phyloP scores from a whole-genome alignment of 2,888 invertebrate species.

The Schrankia costaestrigalis region DNA sequence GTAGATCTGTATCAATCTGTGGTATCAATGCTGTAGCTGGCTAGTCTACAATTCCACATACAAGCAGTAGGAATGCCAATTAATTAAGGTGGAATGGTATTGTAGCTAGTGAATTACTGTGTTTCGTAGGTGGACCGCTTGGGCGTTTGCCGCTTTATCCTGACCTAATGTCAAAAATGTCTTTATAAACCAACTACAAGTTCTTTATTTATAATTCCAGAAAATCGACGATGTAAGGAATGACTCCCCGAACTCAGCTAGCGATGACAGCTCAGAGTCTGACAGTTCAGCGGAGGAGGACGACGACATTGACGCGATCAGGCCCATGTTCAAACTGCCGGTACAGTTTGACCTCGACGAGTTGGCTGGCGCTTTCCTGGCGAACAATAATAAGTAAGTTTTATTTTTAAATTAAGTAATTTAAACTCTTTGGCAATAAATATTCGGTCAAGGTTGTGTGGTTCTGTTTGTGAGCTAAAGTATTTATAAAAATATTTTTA shows the following conservation, averaged over 20 bases:
- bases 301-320: conserved; percentile 78
- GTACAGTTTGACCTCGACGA: conserved; percentile 92
- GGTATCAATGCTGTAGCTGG: too few species aligned
- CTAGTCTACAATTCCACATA: too few species aligned
- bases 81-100: too few species aligned
- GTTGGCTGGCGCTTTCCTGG: conserved; percentile 86
- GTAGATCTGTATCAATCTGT: too few species aligned
- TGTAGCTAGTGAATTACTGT: too few species aligned
- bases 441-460: too few species aligned
- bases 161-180: not conserved
- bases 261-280: conserved; percentile 76
- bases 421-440: too few species aligned
- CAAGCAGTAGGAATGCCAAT: too few species aligned
- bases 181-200: not conserved
- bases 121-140: too few species aligned
- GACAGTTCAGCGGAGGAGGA: conserved; percentile 82
- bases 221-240: conserved; percentile 69
- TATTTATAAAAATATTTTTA: too few species aligned
- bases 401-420: too few species aligned
- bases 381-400: conserved; percentile 84
- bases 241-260: conserved; percentile 54
- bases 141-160: not conserved
- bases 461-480: too few species aligned
- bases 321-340: conserved; percentile 86
- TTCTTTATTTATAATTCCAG: conserved; percentile 42